A percentile compares a stretch with the other conserved stretches of the same genome.
These are phyloP conservation scores for Zaprionus nigranus DNA, from an alignment of 1,140 invertebrate species.

Conservation along the genomic window DNA sequence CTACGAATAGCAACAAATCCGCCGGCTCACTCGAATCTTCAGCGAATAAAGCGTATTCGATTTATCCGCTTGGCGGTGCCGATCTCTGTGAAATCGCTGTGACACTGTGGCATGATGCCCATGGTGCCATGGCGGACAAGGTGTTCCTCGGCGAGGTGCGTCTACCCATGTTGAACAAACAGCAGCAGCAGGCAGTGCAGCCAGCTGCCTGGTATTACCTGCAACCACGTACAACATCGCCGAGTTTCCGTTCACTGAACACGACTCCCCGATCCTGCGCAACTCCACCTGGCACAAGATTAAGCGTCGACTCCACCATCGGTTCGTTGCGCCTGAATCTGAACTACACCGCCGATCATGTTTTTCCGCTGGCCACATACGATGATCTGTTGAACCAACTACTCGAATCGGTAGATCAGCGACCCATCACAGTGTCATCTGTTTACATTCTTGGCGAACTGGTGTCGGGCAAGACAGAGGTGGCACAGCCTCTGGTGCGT, in stretches of 20 bases:
- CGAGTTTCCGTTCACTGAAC: constrained; percentile 86
- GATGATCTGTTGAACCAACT: constrained; percentile 90
- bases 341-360: constrained; percentile 94
- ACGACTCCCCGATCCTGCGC: constrained; percentile 88
- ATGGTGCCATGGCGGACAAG: constrained; percentile 90
- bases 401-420: constrained; percentile 89
- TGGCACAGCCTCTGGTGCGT: constrained; percentile 93
- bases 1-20: constrained; percentile 78
- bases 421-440: constrained; percentile 93
- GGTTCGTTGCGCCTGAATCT: constrained; percentile 93
- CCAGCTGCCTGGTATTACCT: constrained; percentile 92
- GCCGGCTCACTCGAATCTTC: constrained; percentile 61
- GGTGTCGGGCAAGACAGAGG: constrained; percentile 93
- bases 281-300: constrained; percentile 88
- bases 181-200: constrained; percentile 87
- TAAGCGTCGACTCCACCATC: constrained; percentile 87
- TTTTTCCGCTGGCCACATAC: constrained; percentile 93
- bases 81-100: constrained; percentile 91
- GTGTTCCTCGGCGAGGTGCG: constrained; percentile 94
- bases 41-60: constrained; percentile 85
- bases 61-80: constrained; percentile 85
- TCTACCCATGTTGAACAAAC: constrained; percentile 89
- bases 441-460: constrained; percentile 95
- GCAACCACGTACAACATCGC: constrained; percentile 87
- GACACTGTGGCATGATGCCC: constrained; percentile 93